Evolutionary conservation across 2,888 invertebrate genomes (phyloP), one percentile per base, ranked within the genome.

Genomic region (Subacronicta megacephala): DNA sequence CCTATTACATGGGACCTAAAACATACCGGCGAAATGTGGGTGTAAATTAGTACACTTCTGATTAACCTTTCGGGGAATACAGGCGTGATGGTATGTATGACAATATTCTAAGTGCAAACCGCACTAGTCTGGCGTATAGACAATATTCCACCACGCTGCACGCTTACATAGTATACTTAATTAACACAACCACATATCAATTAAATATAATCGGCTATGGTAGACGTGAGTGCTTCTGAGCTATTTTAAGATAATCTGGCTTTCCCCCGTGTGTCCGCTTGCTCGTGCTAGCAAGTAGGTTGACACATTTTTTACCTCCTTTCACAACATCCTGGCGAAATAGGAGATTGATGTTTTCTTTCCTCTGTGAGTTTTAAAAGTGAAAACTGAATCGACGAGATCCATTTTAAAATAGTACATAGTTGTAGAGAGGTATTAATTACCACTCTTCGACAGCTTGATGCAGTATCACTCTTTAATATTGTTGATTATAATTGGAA

Each of bases 211-310:
- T n/a, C 52, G 23, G 13, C 13, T 58, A 16, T 29, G 38, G 46
- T 53, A 16, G 43, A 43, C 57, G 43, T 53, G 53, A 43, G 12
- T 46, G 57, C 36, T 31, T 57, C 62, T 37, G 53, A 50, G 57
- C 42, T 66, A 66, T 67, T 62, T 66, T 33, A 50, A 66, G 66
- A 66, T 62, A 38, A 67, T 50, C 68, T 62, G 51, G 46, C 68
- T 66, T 66, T 66, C 62, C 36, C 68, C 9, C 17, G 52, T 37
- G 62, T 49, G 7, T 40, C 67, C 44, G 45, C 35, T 41, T 37
- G 37, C 17, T 47, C 23, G 29, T 31, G 16, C 10, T 17, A 29
- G 35, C 44, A 51, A 51, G 66, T 62, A 45, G 61, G 62, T 52
- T 61, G 56, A 56, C 56, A 67, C 36, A 61, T 66, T 67, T 67